phyloP scores from a whole-genome alignment of 2,888 invertebrate species.

The Alloscopus bannaensis region DNA sequence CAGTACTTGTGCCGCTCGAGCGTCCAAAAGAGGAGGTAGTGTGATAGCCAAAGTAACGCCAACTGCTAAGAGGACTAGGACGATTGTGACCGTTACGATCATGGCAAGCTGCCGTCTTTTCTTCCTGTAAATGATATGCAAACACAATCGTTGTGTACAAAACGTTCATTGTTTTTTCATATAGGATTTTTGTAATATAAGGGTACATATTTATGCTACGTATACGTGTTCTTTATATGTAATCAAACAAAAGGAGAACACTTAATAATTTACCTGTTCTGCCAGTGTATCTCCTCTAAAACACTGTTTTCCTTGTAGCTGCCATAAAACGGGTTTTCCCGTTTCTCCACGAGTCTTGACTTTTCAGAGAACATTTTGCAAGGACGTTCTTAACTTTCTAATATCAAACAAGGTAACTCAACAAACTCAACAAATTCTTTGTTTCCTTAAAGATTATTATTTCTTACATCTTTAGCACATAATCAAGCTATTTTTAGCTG shows the following conservation, averaged over 20 bases:
- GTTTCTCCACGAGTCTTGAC: constrained; percentile 70
- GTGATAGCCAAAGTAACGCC: constrained; percentile 72
- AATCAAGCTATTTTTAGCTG: too few species aligned
- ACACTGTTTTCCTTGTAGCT: constrained; percentile 71
- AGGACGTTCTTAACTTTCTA: too few species aligned
- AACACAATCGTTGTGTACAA: not conserved
- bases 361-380: constrained; percentile 72
- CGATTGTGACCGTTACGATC: constrained; percentile 67
- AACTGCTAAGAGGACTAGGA: constrained; percentile 67
- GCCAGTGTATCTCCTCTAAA: constrained; percentile 72
- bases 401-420: too few species aligned
- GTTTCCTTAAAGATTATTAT: too few species aligned
- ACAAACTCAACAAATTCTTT: too few species aligned
- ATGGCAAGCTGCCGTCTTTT: constrained; percentile 71
- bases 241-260: too few species aligned
- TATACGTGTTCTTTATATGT: too few species aligned
- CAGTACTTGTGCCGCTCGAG: constrained; percentile 29
- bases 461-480: too few species aligned
- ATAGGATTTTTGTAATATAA: too few species aligned
- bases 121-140: constrained; percentile 53
- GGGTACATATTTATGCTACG: too few species aligned
- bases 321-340: constrained; percentile 73
- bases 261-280: constrained; percentile 72
- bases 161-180: too few species aligned
- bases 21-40: constrained; percentile 67